Evolutionary conservation across 1,140 invertebrate genomes (phyloP).

Genomic region (Laodelphax striatellus): DNA sequence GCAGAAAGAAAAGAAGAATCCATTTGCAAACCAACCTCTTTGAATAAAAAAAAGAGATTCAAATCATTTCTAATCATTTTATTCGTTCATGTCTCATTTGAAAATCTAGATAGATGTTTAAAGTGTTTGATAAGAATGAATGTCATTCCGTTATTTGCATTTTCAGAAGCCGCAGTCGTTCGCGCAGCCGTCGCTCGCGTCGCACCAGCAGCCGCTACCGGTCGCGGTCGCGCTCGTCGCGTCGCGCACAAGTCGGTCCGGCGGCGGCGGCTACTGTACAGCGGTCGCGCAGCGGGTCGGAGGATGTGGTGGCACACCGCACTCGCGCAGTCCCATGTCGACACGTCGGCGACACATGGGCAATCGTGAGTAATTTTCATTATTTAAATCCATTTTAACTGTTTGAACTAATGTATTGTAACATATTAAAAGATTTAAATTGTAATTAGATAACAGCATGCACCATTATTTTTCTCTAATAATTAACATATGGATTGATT

Average conservation of each 20-base stretch:
- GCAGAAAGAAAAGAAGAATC: too few relatives aligned
- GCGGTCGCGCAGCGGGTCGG: constrained; percentile 22
- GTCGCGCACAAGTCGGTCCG: constrained; percentile 19
- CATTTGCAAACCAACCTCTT: too few relatives aligned
- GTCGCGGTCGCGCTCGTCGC: constrained; percentile 21
- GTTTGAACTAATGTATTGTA: too few relatives aligned
- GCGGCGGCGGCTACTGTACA: constrained; percentile 21
- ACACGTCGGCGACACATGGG: constrained; percentile 20
- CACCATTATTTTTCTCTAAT: too few relatives aligned
- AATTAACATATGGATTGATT: too few relatives aligned
- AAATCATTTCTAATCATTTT: too few relatives aligned
- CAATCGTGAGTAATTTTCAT: constrained; percentile 14
- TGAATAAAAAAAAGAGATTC: too few relatives aligned
- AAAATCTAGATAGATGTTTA: too few relatives aligned
- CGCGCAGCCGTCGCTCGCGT: constrained; percentile 19
- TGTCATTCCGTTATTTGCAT: not conserved
- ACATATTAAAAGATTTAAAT: too few relatives aligned
- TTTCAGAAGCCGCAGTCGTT: constrained; percentile 16
- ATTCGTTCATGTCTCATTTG: too few relatives aligned
- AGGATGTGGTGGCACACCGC: constrained; percentile 27
- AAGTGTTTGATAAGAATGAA: not conserved
- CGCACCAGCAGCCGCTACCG: constrained; percentile 20
- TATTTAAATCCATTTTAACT: not conserved
- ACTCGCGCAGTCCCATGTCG: constrained; percentile 28
- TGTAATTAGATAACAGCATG: too few relatives aligned